phyloP scores from a whole-genome alignment of 2,888 invertebrate genomes.

The Drosophila lacicola region DNA sequence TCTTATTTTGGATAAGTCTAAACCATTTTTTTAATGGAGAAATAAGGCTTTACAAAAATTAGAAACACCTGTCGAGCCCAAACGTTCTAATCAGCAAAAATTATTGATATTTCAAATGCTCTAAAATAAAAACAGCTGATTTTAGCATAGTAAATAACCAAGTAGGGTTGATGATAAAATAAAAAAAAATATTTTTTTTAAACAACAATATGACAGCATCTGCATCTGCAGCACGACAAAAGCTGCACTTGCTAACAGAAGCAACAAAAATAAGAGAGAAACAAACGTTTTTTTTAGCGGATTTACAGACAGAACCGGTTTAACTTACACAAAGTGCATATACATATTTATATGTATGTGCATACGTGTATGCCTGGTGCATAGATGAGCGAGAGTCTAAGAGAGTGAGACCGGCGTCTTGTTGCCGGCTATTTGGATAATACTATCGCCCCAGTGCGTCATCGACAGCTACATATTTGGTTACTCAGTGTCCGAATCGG shows the following conservation, averaged over 20 bases:
- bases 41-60: too few species aligned
- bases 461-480: constrained; percentile 8
- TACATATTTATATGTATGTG: background rate
- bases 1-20: too few species aligned
- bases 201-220: background rate
- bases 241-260: background rate
- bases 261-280: background rate
- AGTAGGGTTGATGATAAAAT: background rate
- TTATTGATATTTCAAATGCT: too few species aligned
- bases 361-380: background rate
- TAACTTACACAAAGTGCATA: background rate
- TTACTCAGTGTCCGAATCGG: constrained; percentile 30
- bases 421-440: constrained; percentile 22
- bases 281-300: background rate
- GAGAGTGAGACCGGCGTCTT: constrained; percentile 31
- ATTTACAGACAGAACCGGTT: constrained; percentile 9
- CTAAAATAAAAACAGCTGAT: background rate
- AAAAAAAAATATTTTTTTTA: background rate
- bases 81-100: too few species aligned
- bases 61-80: too few species aligned
- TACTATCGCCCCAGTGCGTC: constrained; percentile 27
- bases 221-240: background rate
- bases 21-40: too few species aligned
- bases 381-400: constrained; percentile 21
- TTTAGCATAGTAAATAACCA: background rate